Conservation (phyloP, 2,113 vertebrate species). For the Sander vitreus region DNA sequence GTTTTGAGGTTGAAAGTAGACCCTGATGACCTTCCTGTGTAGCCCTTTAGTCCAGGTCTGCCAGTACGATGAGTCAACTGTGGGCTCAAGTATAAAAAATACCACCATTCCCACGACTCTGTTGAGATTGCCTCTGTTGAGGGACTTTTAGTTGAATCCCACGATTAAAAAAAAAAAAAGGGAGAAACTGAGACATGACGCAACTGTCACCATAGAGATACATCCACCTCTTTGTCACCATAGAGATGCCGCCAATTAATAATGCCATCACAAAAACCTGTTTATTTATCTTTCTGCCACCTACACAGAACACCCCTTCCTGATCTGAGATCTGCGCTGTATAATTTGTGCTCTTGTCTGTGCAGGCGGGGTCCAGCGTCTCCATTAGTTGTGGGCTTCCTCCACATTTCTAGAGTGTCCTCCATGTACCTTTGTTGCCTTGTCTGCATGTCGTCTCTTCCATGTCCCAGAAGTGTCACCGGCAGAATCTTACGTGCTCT, state of each 20-base stretch:
- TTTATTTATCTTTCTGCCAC: conserved; percentile 29
- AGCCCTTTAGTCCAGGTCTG: not conserved
- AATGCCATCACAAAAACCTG: conserved; percentile 28
- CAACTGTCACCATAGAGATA: conserved; percentile 34
- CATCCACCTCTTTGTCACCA: conserved; percentile 15
- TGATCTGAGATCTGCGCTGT: conserved; percentile 27
- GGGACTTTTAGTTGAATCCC: conserved; percentile 28
- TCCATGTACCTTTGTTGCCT: not conserved
- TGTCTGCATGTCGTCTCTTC: conserved; percentile 2
- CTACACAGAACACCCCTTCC: conserved; percentile 7
- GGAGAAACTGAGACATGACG: conserved; percentile 14
- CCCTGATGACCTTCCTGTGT: conserved; percentile 22
- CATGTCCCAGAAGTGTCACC: conserved; percentile 19
- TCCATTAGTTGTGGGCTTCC: conserved; percentile 7
- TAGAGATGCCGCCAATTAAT: conserved; percentile 46
- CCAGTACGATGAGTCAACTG: not conserved
- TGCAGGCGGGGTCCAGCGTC: not conserved
- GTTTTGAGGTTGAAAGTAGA: conserved; percentile 3
- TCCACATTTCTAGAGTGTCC: conserved; percentile 17
- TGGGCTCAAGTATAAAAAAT: conserved; percentile 5
- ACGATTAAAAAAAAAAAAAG: not conserved
- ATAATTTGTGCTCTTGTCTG: conserved; percentile 36
- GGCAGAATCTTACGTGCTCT: conserved; percentile 81
- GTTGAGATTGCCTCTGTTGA: conserved; percentile 12
- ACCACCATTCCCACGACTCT: not conserved